phyloP scores from a whole-genome alignment of 2,113 vertebrate genomes.

The Phocoena phocoena region DNA sequence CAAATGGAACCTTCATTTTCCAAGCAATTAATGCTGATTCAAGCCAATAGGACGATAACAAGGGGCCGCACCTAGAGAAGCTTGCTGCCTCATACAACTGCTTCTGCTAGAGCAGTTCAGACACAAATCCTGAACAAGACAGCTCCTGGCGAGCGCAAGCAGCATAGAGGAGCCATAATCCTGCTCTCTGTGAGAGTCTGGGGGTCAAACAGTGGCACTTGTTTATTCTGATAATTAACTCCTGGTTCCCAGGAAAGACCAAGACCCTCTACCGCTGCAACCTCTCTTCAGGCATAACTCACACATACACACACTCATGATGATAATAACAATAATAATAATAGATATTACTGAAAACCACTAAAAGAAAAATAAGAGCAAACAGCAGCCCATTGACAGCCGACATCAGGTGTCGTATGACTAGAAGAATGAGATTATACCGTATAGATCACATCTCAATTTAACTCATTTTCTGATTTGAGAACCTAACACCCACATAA shows the following conservation, averaged over 20 bases:
- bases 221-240: constrained; percentile 41
- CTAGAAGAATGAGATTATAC: neutral
- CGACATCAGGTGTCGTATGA: neutral
- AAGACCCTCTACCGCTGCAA: neutral
- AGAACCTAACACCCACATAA: neutral
- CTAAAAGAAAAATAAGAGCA: neutral
- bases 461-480: neutral
- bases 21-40: constrained; percentile 55
- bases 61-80: neutral
- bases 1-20: constrained; percentile 45
- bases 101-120: neutral
- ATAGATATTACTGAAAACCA: neutral
- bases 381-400: neutral
- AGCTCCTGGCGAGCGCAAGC: neutral
- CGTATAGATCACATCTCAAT: neutral
- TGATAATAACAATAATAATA: no score
- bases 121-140: neutral
- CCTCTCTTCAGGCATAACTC: neutral
- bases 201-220: neutral
- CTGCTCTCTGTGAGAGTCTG: neutral
- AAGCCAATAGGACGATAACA: neutral
- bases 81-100: neutral
- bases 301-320: neutral
- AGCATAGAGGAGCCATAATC: neutral
- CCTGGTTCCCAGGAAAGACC: neutral